Evolutionary conservation across 2,113 vertebrate species (phyloP).

Genomic region (Rhinopomastus cyanomelas): DNA sequence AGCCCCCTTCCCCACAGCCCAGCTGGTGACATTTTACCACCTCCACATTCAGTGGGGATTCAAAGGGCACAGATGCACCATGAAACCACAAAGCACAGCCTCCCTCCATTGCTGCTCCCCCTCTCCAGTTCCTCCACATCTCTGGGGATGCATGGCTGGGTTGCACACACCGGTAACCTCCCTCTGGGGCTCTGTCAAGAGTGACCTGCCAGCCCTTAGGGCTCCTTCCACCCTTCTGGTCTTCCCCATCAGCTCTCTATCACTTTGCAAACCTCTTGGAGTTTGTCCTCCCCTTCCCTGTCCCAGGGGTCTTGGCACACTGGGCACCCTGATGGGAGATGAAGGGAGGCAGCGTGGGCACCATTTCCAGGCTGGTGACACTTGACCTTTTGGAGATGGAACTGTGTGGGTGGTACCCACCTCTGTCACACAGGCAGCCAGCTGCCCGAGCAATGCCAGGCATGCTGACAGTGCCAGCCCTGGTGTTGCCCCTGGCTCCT

Average conservation of each 20-base stretch:
- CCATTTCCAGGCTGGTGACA: background rate
- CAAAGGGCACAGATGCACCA: conserved; percentile 56
- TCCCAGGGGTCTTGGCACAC: background rate
- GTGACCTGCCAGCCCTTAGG: background rate
- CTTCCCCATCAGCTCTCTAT: background rate
- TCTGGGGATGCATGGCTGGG: background rate
- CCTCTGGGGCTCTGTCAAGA: background rate
- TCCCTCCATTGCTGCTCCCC: background rate
- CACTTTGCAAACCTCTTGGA: background rate
- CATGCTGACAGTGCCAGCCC: background rate
- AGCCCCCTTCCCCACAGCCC: background rate
- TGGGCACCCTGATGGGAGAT: background rate
- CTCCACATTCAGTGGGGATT: conserved; percentile 53
- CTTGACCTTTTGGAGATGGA: conserved; percentile 11
- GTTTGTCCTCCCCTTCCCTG: background rate
- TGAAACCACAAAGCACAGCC: background rate
- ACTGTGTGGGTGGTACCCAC: background rate
- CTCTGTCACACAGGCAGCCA: background rate
- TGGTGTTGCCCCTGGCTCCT: background rate
- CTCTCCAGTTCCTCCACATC: background rate
- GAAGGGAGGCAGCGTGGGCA: background rate
- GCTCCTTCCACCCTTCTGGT: background rate
- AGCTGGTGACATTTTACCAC: conserved; percentile 70
- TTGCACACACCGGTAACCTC: background rate
- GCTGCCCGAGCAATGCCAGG: background rate